Percentiles rank a stretch among this genome's conserved stretches.
Evolutionary conservation across 2,113 vertebrate genomes (phyloP).

Genomic region (Leptodactylus fuscus): DNA sequence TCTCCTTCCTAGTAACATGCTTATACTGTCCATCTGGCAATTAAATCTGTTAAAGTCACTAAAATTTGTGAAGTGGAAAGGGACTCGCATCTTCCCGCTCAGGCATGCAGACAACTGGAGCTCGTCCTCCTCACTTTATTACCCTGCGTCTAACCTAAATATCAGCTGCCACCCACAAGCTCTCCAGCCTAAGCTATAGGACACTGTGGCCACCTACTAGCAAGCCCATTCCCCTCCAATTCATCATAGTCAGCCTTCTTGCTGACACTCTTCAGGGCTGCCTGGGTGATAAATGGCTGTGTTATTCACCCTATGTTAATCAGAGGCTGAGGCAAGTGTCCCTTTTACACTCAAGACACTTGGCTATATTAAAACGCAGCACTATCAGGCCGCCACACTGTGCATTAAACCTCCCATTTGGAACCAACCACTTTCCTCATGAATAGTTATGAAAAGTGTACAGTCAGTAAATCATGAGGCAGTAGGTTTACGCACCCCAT

Average conservation of each 20-base stretch:
- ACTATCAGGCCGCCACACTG: conserved; percentile 62
- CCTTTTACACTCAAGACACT: conserved; percentile 62
- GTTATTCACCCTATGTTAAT: conserved; percentile 68
- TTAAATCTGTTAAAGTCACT: conserved; percentile 40
- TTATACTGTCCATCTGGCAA: conserved; percentile 37
- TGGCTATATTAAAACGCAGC: conserved; percentile 65
- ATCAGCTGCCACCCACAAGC: conserved; percentile 54
- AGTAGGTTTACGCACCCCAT: conserved; percentile 57
- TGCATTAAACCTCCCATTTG: conserved; percentile 67
- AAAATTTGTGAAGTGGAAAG: conserved; percentile 16
- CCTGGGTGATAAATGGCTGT: conserved; percentile 67
- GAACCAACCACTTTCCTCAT: conserved; percentile 64
- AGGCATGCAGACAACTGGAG: conserved; percentile 7
- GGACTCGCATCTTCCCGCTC: not conserved
- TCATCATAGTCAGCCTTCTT: conserved; percentile 64
- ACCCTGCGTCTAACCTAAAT: conserved; percentile 58
- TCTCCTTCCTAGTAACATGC: conserved; percentile 21
- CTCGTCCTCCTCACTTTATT: conserved; percentile 61
- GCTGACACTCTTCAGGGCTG: conserved; percentile 67
- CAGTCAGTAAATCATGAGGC: conserved; percentile 65
- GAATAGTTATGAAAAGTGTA: conserved; percentile 66
- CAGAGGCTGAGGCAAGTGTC: conserved; percentile 60
- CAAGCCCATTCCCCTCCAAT: conserved; percentile 61
- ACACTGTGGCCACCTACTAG: not conserved
- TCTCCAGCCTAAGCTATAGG: not conserved